Conservation (phyloP, 2,888 invertebrate genomes). For the Acanthoscelides obtectus region DNA sequence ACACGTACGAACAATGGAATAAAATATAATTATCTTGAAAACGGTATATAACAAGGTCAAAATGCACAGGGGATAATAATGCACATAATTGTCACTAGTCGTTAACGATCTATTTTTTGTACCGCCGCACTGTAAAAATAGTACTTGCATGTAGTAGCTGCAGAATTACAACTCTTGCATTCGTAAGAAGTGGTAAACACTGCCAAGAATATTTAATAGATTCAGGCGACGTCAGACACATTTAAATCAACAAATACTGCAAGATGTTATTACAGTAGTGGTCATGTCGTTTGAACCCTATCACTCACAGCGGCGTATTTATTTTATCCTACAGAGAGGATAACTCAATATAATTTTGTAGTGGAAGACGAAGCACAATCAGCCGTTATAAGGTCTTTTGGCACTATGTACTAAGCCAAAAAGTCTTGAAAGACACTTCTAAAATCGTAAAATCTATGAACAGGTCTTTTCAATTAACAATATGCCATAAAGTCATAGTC, state of each 20-base stretch:
- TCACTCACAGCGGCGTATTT: no score
- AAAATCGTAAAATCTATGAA: no score
- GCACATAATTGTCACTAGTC: not conserved
- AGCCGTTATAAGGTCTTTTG: no score
- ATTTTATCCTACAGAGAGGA: no score
- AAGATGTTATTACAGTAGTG: not conserved
- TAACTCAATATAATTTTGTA: no score
- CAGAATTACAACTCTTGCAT: not conserved
- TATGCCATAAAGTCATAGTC: no score
- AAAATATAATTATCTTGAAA: constrained; percentile 44
- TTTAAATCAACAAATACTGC: not conserved
- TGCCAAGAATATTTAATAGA: not conserved
- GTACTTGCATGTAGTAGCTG: not conserved
- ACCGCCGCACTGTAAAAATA: not conserved
- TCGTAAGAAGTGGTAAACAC: not conserved
- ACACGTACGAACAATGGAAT: constrained; percentile 39
- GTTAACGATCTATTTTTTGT: not conserved
- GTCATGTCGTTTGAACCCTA: not conserved
- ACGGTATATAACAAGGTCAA: constrained; percentile 42
- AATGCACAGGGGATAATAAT: constrained; percentile 27
- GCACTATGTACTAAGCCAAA: no score
- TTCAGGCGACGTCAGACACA: not conserved
- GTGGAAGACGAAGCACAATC: no score
- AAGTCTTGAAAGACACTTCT: no score
- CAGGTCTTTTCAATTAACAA: no score